Base-by-base conservation (phyloP, 1,140 invertebrate species). In the Bicyclus anynana region DNA sequence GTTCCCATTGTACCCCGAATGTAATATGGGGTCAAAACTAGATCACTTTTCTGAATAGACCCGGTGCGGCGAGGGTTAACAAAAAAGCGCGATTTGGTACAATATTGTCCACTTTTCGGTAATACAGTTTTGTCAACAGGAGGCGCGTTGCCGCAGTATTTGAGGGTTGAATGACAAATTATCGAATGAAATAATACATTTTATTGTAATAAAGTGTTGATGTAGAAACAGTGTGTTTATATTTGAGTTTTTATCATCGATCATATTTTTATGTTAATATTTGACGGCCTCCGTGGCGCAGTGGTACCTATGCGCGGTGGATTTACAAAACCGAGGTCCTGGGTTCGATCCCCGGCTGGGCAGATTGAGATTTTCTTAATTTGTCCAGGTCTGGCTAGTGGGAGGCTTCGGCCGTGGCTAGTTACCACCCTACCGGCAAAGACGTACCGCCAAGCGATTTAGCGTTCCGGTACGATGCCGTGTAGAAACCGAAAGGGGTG, bases 61-160 rank as follows among this genome's bases (percentile, higher is more conserved):
- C 67, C 67, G 64, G 73, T 67, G 74, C 68, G 72, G 72, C 77
- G 67, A 64, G 69, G 61, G 51, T 53, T 72, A 63, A 76, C 74
- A 80, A 78, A 77, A 77, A 80, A 85, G 77, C 72, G 60, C 69
- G 67, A 68, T 73, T 78, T 75, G 65, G 75, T 67, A 63, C 67
- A 84, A 84, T 85, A 83, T 87, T 85, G 77, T 84, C 77, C 70
- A 84, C 83, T 87, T 74, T 84, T 84, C 82, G 84, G 84, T 87
- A 84, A 87, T 86, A 84, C 55, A 85, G 81, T 84, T 87, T 87
- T 84, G 84, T 87, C 80, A 87, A 86, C 84, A 84, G 58, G 53
- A 74, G 82, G 77, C 80, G 75, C 71, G 79, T 60, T 65, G 61
- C 66, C 65, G 59, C 73, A 59, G 50, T 42, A 47, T 63, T 66